phyloP scores from a whole-genome alignment of 1,140 invertebrate genomes.

The Pristionchus pacificus region DNA sequence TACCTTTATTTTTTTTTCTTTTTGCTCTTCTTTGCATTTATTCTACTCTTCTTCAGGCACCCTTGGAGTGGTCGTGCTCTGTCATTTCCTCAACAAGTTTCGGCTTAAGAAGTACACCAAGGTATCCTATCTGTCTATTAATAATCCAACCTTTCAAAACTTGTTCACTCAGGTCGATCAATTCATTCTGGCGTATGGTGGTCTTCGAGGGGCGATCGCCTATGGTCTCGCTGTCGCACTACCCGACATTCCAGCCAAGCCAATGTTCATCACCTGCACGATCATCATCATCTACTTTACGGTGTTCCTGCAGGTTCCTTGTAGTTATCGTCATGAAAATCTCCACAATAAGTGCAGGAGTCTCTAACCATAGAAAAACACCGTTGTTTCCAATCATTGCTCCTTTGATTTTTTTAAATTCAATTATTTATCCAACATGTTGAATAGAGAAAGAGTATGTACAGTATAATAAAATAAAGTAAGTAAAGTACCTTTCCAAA shows the following conservation, averaged over 20 bases:
- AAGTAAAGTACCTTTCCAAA: background rate
- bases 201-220: slow-evolving; percentile 63
- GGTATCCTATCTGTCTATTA: slow-evolving; percentile 9
- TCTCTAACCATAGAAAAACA: too few species aligned
- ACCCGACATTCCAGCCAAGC: slow-evolving; percentile 59
- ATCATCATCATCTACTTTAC: slow-evolving; percentile 64
- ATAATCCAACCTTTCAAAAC: background rate
- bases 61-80: slow-evolving; percentile 62
- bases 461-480: too few species aligned
- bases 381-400: too few species aligned
- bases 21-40: background rate
- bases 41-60: slow-evolving; percentile 45
- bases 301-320: slow-evolving; percentile 61
- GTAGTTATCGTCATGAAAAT: too few species aligned
- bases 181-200: slow-evolving; percentile 64
- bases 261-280: slow-evolving; percentile 61
- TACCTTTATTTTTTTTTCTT: too few species aligned
- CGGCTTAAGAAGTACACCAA: slow-evolving; percentile 58
- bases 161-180: slow-evolving; percentile 59
- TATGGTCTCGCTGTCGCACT: slow-evolving; percentile 62
- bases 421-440: too few species aligned
- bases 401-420: too few species aligned
- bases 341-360: too few species aligned
- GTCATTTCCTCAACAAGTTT: slow-evolving; percentile 49
- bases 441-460: too few species aligned